Conservation (phyloP, 2,113 vertebrate species). For the Siphamia tubifer region DNA sequence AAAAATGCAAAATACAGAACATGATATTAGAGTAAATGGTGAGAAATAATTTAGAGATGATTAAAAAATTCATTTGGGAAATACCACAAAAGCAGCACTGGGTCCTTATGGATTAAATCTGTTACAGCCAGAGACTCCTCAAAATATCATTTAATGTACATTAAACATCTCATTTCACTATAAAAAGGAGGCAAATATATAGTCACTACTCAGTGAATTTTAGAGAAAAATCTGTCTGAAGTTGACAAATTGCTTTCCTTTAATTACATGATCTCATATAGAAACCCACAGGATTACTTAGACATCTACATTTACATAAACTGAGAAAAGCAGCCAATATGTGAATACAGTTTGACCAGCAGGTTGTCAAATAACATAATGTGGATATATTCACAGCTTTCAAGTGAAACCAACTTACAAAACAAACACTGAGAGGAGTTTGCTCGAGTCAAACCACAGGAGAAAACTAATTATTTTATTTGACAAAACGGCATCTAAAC, state of each 20-base stretch:
- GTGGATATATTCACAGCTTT: constrained; percentile 7
- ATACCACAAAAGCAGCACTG: no score
- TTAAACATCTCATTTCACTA: no score
- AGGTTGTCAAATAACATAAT: neutral
- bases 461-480: neutral
- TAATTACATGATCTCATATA: neutral
- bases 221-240: neutral
- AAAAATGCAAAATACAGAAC: no score
- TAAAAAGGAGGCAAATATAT: no score
- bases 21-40: no score
- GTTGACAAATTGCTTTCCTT: neutral
- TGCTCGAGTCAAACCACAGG: neutral
- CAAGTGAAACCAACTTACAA: neutral
- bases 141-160: no score
- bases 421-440: neutral
- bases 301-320: neutral
- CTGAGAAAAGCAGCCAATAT: neutral
- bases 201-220: neutral
- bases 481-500: neutral
- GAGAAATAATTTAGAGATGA: no score
- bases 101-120: no score
- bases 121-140: no score
- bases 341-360: neutral
- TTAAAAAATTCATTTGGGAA: no score
- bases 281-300: neutral